A percentile compares a stretch with the other conserved stretches of the same genome.
Evolutionary conservation across 2,797 vertebrate species (phyloP).

Genomic region (Characodon lateralis): DNA sequence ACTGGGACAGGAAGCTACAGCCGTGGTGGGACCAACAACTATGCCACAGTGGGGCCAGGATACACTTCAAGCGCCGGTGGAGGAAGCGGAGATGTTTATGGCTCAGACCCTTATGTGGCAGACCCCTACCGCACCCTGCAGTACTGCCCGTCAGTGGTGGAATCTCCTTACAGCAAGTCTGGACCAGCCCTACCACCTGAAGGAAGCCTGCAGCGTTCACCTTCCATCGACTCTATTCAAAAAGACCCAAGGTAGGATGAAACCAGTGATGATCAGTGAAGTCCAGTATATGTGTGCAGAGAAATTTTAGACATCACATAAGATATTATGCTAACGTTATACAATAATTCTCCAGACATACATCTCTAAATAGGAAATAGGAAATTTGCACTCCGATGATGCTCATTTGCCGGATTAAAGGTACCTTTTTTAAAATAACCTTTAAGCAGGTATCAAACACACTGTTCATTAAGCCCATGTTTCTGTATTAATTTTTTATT

Average conservation of each 20-base stretch:
- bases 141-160: constrained; percentile 97
- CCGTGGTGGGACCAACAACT: constrained; percentile 89
- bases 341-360: neutral
- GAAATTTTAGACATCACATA: neutral
- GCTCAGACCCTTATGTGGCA: constrained; percentile 77
- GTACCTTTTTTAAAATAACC: neutral
- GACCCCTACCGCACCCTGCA: constrained; percentile 98
- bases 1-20: constrained; percentile 88
- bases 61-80: constrained; percentile 69
- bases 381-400: neutral
- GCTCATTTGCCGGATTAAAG: neutral
- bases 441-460: neutral
- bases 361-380: neutral
- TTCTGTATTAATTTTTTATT: neutral
- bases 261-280: constrained; percentile 13
- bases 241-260: constrained; percentile 97
- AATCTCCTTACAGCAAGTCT: constrained; percentile 99
- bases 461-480: neutral
- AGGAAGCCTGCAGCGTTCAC: constrained; percentile 95
- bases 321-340: neutral
- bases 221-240: constrained; percentile 98
- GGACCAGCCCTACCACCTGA: constrained; percentile 96
- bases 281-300: neutral
- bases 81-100: constrained; percentile 68
- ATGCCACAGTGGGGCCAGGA: constrained; percentile 86